Evolutionary conservation across 2,797 vertebrate species (phyloP), one percentile per base, ranked within the genome.

Genomic region (Coendou prehensilis): DNA sequence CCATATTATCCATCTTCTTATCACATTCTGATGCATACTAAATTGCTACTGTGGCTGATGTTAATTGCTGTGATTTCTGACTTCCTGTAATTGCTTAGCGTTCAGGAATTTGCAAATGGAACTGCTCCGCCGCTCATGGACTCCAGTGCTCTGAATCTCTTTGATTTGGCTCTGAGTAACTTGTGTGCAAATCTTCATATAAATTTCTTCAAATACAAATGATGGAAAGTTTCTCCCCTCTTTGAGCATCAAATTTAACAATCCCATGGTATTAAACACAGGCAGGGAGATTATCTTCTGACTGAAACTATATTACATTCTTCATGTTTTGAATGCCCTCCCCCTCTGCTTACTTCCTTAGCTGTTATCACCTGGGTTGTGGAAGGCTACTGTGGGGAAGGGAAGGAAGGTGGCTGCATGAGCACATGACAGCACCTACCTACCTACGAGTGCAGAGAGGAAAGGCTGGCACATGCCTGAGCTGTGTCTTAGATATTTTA

Each of bases 91-190:
- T 41, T 79, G 30, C 9, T 23, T 1, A 52, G 8, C 8, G 37
- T 28, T 78, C 76, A 71, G 64, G 20, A 47, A 80, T 87, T 59
- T 61, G 41, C 23, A 2, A 9, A 7, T 28, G 8, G 13, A 37
- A 20, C 1, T 9, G 20, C n/a, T 79, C 54, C 78, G 33, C 7
- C 33, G 84, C 22, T n/a, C 37, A 50, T 11, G 30, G 6, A 69
- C 67, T 80, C 73, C 63, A 0, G 59, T 26, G 26, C 23, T 57
- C 22, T 9, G 11, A 41, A 7, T 86, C 11, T 82, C 54, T 81
- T 81, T 73, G 69, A 93, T 54, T 86, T 10, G 20, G 9, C 18
- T 87, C 63, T 84, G 75, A 56, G 71, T 78, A 63, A 50, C n/a
- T 82, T 23, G 37, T 50, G 67, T 15, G 6, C 33, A 41, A 61